Evolutionary conservation across 2,797 vertebrate species (phyloP).

Genomic region (Siniperca obscura): DNA sequence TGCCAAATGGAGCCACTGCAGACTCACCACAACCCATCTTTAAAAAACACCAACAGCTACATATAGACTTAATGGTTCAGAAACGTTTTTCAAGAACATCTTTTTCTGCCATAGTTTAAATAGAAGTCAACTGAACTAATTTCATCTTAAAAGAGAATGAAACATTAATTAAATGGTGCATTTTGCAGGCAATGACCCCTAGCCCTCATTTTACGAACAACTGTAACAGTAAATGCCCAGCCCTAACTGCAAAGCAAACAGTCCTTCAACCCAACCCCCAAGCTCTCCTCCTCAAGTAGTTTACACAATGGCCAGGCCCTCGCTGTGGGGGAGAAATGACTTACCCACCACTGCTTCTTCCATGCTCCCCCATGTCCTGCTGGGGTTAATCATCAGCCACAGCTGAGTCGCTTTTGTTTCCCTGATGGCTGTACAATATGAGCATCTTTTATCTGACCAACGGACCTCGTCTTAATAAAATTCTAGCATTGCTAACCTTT

Average conservation of each 20-base stretch:
- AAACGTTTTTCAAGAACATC: constrained; percentile 5
- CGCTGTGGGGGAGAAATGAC: constrained; percentile 85
- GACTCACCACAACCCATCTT: not conserved
- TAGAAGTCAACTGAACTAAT: not conserved
- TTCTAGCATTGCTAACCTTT: constrained; percentile 1
- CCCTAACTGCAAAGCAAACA: constrained; percentile 72
- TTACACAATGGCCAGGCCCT: constrained; percentile 83
- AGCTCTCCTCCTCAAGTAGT: constrained; percentile 66
- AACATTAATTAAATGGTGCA: constrained; percentile 8
- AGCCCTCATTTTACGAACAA: constrained; percentile 33
- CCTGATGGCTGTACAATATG: constrained; percentile 74
- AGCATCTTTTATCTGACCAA: constrained; percentile 66
- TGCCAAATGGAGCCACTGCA: constrained; percentile 13
- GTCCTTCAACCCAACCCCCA: constrained; percentile 68
- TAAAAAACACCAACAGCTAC: constrained; percentile 3
- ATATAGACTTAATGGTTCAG: constrained; percentile 1
- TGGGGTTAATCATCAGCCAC: constrained; percentile 88
- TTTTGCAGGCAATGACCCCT: constrained; percentile 6
- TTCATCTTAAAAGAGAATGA: not conserved
- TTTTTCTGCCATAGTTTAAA: constrained; percentile 7
- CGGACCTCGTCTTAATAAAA: constrained; percentile 30
- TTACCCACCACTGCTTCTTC: constrained; percentile 82
- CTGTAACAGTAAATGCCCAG: constrained; percentile 68
- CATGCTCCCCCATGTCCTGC: constrained; percentile 82
- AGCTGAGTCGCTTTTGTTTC: constrained; percentile 78